A percentile compares a stretch with the other conserved stretches of the same genome.
These are phyloP conservation scores for Pseudocheirus occidentalis DNA, from an alignment of 2,797 vertebrate species.

Conservation along the genomic window DNA sequence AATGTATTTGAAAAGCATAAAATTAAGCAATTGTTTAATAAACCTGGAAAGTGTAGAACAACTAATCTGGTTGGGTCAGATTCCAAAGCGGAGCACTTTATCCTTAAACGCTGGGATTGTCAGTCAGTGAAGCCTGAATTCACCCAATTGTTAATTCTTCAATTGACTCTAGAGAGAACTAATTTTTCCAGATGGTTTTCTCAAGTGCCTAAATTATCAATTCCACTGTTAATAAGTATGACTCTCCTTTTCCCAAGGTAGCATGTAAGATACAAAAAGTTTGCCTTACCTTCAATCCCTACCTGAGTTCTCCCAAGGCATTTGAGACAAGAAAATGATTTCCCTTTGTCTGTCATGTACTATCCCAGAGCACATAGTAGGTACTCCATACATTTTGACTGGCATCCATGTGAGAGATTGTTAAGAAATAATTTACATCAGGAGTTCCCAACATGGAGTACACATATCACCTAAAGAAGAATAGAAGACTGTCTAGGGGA, in stretches of 20 bases:
- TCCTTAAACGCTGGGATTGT: not conserved
- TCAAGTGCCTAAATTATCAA: slow-evolving; percentile 1
- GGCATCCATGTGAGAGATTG: not conserved
- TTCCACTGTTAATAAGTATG: not conserved
- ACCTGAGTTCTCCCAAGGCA: not conserved
- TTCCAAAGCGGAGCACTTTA: not conserved
- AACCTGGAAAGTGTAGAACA: slow-evolving; percentile 6
- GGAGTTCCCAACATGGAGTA: not conserved
- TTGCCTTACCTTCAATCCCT: not conserved
- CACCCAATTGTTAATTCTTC: not conserved
- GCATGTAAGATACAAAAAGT: not conserved
- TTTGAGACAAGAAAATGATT: not conserved
- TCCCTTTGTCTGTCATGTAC: not conserved
- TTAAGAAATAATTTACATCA: not conserved
- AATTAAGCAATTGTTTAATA: not conserved
- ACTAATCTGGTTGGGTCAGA: not conserved
- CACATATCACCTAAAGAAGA: not conserved
- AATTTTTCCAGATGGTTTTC: not conserved
- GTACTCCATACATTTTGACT: not conserved
- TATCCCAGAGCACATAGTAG: not conserved
- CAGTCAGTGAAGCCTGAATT: slow-evolving; percentile 18
- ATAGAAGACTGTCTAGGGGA: not conserved
- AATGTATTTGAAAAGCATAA: slow-evolving; percentile 49
- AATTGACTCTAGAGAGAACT: not conserved
- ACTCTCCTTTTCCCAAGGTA: not conserved